Evolutionary conservation across 1,140 invertebrate genomes (phyloP), one percentile per base, ranked within the genome.

Genomic region (Delia radicum): DNA sequence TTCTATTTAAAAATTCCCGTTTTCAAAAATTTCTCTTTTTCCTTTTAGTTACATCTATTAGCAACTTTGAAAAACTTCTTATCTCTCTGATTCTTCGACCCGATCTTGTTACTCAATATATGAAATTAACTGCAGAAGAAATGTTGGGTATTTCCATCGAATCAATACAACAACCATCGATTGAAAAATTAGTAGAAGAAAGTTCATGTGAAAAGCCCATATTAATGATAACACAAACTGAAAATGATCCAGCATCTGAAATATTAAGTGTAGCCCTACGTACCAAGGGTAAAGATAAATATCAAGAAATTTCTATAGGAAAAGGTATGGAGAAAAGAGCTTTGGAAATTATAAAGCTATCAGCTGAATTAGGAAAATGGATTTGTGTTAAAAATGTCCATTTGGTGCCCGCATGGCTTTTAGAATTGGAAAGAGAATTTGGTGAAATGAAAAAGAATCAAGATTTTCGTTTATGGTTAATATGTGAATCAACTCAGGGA

Each of bases 171-270:
- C 84, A 80, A 74, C 81, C 80, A 18, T 84, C 75, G 10, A 85
- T 84, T 65, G 82, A 79, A 28, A 85, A 82, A 75, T 63, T 81
- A 73, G 78, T 79, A 72, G 83, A 82, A 28, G 86, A 86, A 74
- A 86, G 77, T 80, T 84, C 80, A 76, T 78, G 78, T 0, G 83
- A 84, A 5, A 92, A 93, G 82, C 94, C 95, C 1, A 91, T 96
- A 74, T 85, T 97, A 12, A 89, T 97, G 42, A 89, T 96, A 27
- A 91, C 91, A 78, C 89, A 90, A 79, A 88, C 93, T 37, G 94
- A 94, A 72, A 91, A 91, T 72, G 95, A 97, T 89, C 95, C 95
- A n/a, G 92, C 92, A 1, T 90, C 90, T 71, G 94, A 96, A 82
- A 87, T 96, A 13, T 86, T 88, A 75, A 90, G 92, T 67, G 83